phyloP scores from a whole-genome alignment of 2,113 vertebrate genomes.

The Sphaerodactylus townsendi region DNA sequence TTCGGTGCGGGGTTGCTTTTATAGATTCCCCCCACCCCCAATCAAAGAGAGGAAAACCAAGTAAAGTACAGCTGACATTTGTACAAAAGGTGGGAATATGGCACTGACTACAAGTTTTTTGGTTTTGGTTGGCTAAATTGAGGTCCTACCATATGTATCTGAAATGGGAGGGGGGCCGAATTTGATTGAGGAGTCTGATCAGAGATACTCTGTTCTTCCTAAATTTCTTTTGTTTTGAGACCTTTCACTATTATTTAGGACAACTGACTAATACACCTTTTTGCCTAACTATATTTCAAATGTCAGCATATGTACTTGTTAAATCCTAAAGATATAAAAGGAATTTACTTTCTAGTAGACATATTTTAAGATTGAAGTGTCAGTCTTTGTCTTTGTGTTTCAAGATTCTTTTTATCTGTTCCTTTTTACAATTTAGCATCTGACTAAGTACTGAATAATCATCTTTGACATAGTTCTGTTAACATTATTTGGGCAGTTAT shows the following conservation, averaged over 20 bases:
- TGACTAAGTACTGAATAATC: neutral
- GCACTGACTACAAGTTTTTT: neutral
- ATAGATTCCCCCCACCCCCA: neutral
- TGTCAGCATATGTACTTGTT: neutral
- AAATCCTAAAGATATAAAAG: neutral
- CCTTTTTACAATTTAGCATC: conserved; percentile 10
- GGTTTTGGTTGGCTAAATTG: neutral
- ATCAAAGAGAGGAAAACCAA: neutral
- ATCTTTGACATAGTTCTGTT: conserved; percentile 3
- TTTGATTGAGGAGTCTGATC: neutral
- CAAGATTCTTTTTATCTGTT: neutral
- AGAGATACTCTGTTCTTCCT: neutral
- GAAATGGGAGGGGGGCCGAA: neutral
- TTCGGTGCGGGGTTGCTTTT: neutral
- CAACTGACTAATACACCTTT: neutral
- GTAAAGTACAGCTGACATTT: neutral
- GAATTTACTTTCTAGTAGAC: neutral
- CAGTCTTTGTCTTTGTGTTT: conserved; percentile 9
- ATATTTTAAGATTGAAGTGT: neutral
- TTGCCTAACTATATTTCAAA: neutral
- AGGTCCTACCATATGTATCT: neutral
- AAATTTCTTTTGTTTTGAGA: neutral
- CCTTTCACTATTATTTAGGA: neutral
- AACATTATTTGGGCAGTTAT: neutral
- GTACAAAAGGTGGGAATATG: neutral